These are phyloP conservation scores for Coleophora flavipennella DNA, from an alignment of 2,888 invertebrate genomes.

Conservation along the genomic window DNA sequence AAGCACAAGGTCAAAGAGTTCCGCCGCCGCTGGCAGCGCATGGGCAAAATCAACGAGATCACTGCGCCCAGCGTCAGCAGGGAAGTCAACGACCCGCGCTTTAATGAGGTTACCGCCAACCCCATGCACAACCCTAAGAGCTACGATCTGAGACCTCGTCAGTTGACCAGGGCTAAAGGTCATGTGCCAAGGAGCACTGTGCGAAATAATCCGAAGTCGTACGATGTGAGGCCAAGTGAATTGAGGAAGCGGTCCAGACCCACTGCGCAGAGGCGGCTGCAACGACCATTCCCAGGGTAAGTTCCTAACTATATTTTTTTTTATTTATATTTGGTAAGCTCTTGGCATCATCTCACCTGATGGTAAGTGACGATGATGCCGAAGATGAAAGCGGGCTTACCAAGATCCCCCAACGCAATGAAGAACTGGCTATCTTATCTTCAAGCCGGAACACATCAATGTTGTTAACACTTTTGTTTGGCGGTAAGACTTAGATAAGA, in stretches of 20 bases:
- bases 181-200: conserved; percentile 19
- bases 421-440: no score
- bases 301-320: conserved; percentile 10
- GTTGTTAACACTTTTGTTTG: no score
- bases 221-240: conserved; percentile 36
- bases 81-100: conserved; percentile 44
- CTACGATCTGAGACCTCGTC: conserved; percentile 43
- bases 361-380: no score
- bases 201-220: conserved; percentile 24
- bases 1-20: conserved; percentile 60
- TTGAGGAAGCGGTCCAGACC: conserved; percentile 42
- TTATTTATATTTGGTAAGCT: no score
- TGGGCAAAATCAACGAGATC: conserved; percentile 71
- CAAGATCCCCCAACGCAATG: no score
- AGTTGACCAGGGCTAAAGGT: conserved; percentile 21
- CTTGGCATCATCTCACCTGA: no score
- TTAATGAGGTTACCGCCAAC: conserved; percentile 48
- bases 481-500: no score
- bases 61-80: conserved; percentile 52
- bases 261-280: conserved; percentile 37
- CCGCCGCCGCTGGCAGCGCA: conserved; percentile 58
- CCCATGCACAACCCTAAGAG: conserved; percentile 47
- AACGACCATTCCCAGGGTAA: conserved; percentile 62
- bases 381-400: no score
- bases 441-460: no score